These are phyloP conservation scores for Grantiella picta DNA, from an alignment of 2,113 vertebrate species.

Conservation along the genomic window DNA sequence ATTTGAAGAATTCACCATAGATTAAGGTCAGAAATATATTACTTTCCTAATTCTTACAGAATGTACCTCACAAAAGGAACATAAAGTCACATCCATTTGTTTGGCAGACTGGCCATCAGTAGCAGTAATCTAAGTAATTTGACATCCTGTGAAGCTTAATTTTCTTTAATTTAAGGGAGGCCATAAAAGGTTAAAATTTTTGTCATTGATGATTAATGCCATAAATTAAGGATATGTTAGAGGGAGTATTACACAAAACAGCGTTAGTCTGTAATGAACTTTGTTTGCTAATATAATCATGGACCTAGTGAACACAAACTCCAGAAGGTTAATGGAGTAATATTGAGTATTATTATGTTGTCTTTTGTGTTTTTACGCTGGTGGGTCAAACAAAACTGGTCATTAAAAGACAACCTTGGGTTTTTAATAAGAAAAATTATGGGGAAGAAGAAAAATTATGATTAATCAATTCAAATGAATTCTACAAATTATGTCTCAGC, in stretches of 20 bases:
- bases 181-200: background rate
- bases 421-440: background rate
- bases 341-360: background rate
- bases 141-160: background rate
- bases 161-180: constrained; percentile 12
- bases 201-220: constrained; percentile 31
- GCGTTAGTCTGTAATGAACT: background rate
- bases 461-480: background rate
- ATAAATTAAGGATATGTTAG: background rate
- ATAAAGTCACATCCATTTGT: background rate
- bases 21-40: background rate
- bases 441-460: background rate
- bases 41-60: background rate
- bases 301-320: background rate
- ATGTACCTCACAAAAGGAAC: background rate
- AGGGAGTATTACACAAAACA: background rate
- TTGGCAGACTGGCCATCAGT: background rate
- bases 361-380: background rate
- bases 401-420: background rate
- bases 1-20: background rate
- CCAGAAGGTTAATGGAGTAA: constrained; percentile 9
- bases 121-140: background rate
- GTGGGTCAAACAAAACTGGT: background rate
- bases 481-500: background rate
- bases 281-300: background rate